Evolutionary conservation across 2,888 invertebrate genomes (phyloP), one percentile per base, ranked within the genome.

Genomic region (Parascotia fuliginaria): DNA sequence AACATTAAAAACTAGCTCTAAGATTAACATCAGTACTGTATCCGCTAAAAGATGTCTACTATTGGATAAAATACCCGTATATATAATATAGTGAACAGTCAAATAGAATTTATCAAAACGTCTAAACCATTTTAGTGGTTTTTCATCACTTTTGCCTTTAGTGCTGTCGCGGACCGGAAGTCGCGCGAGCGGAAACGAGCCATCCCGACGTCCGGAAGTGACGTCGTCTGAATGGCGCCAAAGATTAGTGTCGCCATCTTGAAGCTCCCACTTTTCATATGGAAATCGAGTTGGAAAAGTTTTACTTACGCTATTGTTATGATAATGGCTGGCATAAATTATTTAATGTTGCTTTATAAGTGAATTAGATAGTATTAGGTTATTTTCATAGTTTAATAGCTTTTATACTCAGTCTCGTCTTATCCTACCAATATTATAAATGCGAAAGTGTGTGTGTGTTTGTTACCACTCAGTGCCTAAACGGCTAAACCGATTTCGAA

Each of bases 191-290:
- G 77, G 73, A 73, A 68, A 74, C 70, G 72, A 75, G 72, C 64
- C 66, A 70, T 75, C 68, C 68, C 66, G 52, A 64, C 73, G 58
- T 61, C 69, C 75, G 79, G 83, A 77, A 69, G 77, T 79, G 78
- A 81, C 75, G 74, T 72, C 60, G 69, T 49, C 70, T 75, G 69
- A 79, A 75, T 72, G 83, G 79, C 83, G 84, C 73, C 82, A 59
- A 54, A 70, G 64, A 70, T 67, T 67, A 68, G 58, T 41, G 54
- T 2, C 53, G 60, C 63, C 63, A 56, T 61, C 45, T 62, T 55
- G 60, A 39, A 50, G 42, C 42, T 41, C 38, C 29, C 40, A 60
- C 66, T 60, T 70, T 71, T 71, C 59, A 49, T 55, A 66, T 69
- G 62, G 49, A 65, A 62, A 70, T 67, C 39, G 45, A 45, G 40